A percentile compares a stretch with the other conserved stretches of the same genome.
Conservation (phyloP, 2,797 vertebrate species). For the Sitta carolinensis region DNA sequence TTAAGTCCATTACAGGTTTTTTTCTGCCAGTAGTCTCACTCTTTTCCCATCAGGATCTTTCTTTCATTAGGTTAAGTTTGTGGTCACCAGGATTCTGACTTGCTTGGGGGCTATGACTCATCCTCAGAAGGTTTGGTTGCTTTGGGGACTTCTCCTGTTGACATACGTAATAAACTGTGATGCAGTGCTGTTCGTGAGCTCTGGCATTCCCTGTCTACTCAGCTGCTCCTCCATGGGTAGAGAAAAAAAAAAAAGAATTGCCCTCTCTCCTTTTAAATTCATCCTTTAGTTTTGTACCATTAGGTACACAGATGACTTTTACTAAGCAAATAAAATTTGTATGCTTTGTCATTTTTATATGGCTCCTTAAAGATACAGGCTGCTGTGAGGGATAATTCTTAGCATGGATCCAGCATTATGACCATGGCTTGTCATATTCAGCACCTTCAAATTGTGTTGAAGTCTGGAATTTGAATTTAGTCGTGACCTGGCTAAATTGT, state of each 20-base stretch:
- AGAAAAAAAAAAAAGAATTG: neutral
- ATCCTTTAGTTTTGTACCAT: neutral
- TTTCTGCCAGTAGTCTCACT: conserved; percentile 52
- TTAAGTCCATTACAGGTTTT: conserved; percentile 10
- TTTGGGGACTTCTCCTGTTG: conserved; percentile 67
- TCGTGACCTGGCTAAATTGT: neutral
- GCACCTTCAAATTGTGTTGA: neutral
- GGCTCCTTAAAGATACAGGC: neutral
- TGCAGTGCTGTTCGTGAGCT: neutral
- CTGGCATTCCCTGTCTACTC: conserved; percentile 4
- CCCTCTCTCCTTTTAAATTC: neutral
- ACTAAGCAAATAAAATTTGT: neutral
- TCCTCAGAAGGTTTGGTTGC: conserved; percentile 56
- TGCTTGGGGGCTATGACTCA: conserved; percentile 70
- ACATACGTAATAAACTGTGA: conserved; percentile 16
- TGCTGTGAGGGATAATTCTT: neutral
- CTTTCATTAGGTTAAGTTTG: conserved; percentile 61
- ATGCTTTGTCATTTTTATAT: neutral
- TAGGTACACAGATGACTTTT: neutral
- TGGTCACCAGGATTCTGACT: conserved; percentile 54
- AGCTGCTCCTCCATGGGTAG: conserved; percentile 2
- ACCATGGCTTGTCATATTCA: neutral
- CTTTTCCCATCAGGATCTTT: conserved; percentile 62
- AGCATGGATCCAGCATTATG: neutral
- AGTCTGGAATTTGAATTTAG: neutral